Evolutionary conservation across 2,888 invertebrate species (phyloP), one percentile per base, ranked within the genome.

Genomic region (Sialis lutaria): DNA sequence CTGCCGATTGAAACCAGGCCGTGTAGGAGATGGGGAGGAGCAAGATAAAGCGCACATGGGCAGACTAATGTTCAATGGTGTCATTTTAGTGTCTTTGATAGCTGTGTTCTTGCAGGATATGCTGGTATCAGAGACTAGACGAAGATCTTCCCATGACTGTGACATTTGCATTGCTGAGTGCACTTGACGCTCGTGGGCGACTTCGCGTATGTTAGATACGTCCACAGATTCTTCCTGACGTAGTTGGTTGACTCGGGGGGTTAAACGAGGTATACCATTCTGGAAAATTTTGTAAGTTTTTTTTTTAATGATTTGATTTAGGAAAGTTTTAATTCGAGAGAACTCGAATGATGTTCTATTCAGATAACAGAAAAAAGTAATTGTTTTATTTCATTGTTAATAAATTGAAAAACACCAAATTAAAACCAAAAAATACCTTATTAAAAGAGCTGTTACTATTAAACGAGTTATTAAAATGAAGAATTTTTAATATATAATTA

Each of bases 151-250:
- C 77, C 88, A 92, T 6, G 91, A 91, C 63, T 90, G 90, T 3
- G 92, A 92, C 68, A 95, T 91, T 67, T 89, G 89, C 76, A 92
- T 86, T 51, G 90, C 84, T 55, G 82, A 82, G 64, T 91, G 89
- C 46, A 91, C 76, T 65, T 91, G 90, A 46, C 88, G 75, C 68
- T 95, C 95, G 64, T 91, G 92, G 13, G 88, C 89, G 49, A 86
- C 81, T 67, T 95, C 93, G 48, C 92, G 74, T 48, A 77, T 78
- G 57, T 84, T 83, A 57, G 77, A 76, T 12, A 83, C 74, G 60
- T 89, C 90, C 5, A 86, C 81, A 59, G 87, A 87, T 64, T 86
- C 86, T 65, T 95, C 93, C 52, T 85, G 83, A 31, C 90, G 76
- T 48, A 95, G 68, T 65, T 93, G 92, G 58, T 79, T 83, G 37